Percentiles rank a stretch among this genome's conserved stretches.
Conservation (phyloP, 2,888 invertebrate genomes). For the Matsumyia berberina region DNA sequence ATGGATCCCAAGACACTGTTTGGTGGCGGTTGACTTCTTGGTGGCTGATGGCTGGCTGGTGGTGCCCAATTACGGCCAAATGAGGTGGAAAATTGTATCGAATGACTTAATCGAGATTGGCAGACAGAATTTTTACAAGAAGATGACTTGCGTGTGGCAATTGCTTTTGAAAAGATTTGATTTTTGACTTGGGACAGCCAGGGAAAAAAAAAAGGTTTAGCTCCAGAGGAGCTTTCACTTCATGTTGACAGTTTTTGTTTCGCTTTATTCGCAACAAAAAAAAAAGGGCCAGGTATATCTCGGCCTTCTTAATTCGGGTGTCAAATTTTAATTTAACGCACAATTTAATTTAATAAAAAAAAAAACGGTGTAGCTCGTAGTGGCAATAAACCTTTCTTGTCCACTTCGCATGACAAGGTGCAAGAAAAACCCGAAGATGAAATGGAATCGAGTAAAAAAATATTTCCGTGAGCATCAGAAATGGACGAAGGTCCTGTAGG, state of each 20-base stretch:
- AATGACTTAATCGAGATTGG: constrained; percentile 82
- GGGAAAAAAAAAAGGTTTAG: background rate
- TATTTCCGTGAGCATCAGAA: background rate
- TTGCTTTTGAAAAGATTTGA: constrained; percentile 81
- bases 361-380: background rate
- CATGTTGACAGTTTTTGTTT: constrained; percentile 70
- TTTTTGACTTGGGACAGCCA: constrained; percentile 67
- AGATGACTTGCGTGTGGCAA: constrained; percentile 85
- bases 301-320: constrained; percentile 51
- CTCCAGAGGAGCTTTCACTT: constrained; percentile 38
- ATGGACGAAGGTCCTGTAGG: background rate
- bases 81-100: constrained; percentile 85
- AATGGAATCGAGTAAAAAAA: background rate
- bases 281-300: constrained; percentile 11
- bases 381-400: constrained; percentile 31
- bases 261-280: constrained; percentile 30
- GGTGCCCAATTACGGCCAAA: constrained; percentile 84
- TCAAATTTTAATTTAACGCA: constrained; percentile 73
- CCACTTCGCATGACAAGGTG: constrained; percentile 3
- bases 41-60: constrained; percentile 77
- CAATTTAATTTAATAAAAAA: constrained; percentile 53
- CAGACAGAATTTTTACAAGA: constrained; percentile 79
- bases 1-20: constrained; percentile 54
- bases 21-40: constrained; percentile 71
- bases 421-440: background rate